These are phyloP conservation scores for Tupiocoris notatus DNA, from an alignment of 2,888 invertebrate species.

Conservation along the genomic window DNA sequence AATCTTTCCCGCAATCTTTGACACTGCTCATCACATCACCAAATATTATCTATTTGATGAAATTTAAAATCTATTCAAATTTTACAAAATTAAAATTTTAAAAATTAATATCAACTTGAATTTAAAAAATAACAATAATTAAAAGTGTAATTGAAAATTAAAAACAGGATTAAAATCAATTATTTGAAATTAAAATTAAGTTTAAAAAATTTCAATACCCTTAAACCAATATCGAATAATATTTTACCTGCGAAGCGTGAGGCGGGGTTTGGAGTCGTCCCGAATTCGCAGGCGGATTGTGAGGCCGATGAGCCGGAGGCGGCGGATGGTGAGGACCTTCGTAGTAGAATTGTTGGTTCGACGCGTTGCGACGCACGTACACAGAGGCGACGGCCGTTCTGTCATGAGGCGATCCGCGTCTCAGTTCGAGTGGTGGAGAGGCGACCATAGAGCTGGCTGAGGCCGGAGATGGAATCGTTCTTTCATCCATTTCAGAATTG, in stretches of 20 bases:
- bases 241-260: conserved; percentile 65
- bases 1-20: no score
- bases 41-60: no score
- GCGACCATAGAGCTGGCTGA: conserved; percentile 36
- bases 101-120: no score
- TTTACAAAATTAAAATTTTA: no score
- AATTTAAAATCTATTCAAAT: no score
- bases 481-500: conserved; percentile 30
- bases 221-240: no score
- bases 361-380: conserved; percentile 54
- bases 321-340: conserved; percentile 52
- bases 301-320: conserved; percentile 54
- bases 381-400: conserved; percentile 63
- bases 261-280: conserved; percentile 63
- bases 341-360: conserved; percentile 51
- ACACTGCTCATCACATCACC: no score
- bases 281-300: conserved; percentile 54
- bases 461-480: conserved; percentile 11
- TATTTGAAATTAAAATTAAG: no score
- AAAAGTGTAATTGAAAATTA: no score
- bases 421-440: conserved; percentile 48
- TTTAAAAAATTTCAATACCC: no score
- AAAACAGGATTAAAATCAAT: no score
- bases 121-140: no score
- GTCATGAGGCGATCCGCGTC: conserved; percentile 56